Percentiles rank a stretch among this genome's conserved stretches.
These are phyloP conservation scores for Pachyrhynchus sulphureomaculatus DNA, from an alignment of 1,140 invertebrate species.

Conservation along the genomic window DNA sequence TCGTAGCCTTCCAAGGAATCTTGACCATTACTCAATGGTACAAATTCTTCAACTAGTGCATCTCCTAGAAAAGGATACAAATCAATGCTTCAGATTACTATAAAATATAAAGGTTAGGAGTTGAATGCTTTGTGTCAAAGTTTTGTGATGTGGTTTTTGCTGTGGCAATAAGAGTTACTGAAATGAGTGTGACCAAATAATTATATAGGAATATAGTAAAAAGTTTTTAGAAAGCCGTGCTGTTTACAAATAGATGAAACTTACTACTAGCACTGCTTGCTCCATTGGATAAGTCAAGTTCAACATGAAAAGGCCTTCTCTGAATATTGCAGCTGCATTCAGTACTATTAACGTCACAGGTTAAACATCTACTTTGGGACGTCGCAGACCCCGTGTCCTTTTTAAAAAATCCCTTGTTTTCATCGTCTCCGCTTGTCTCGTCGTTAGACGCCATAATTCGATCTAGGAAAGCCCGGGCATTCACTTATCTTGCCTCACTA, in stretches of 20 bases:
- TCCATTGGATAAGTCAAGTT: constrained; percentile 26
- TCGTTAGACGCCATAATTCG: constrained; percentile 42
- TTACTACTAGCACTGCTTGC: constrained; percentile 24
- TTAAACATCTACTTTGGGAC: constrained; percentile 16
- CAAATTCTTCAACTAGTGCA: constrained; percentile 9
- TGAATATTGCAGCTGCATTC: constrained; percentile 34
- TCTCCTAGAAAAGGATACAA: constrained; percentile 20
- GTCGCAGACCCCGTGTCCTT: constrained; percentile 17
- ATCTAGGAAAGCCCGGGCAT: constrained; percentile 32
- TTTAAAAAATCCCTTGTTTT: constrained; percentile 36
- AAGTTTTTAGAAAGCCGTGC: no score
- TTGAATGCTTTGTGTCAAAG: no score
- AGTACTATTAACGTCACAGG: constrained; percentile 23
- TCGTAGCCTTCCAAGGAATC: constrained; percentile 7
- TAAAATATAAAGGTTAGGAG: no score
- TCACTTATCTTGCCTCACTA: constrained; percentile 25
- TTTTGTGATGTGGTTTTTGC: no score
- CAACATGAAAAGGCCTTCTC: constrained; percentile 18
- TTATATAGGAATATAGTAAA: no score
- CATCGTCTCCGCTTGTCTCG: constrained; percentile 32
- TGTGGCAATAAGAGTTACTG: no score
- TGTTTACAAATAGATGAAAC: constrained; percentile 8
- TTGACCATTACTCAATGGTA: constrained; percentile 19
- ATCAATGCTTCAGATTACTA: no score
- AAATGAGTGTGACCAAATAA: no score